phyloP scores from a whole-genome alignment of 2,888 invertebrate species.

The Ephialtes manifestator region DNA sequence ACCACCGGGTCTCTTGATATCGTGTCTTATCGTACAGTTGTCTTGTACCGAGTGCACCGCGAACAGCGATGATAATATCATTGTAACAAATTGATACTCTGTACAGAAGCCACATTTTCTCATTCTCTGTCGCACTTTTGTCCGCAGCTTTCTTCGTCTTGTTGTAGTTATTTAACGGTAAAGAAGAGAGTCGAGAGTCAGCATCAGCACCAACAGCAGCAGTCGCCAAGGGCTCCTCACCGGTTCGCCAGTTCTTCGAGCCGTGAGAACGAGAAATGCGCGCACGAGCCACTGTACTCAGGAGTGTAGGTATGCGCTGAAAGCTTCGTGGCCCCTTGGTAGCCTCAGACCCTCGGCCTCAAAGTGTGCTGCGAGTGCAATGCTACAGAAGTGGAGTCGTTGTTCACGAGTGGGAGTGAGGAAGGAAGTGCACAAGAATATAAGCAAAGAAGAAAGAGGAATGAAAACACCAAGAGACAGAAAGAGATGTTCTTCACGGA shows the following conservation, averaged over 20 bases:
- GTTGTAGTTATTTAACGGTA: constrained; percentile 28
- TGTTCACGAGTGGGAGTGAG: constrained; percentile 1
- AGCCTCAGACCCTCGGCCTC: neutral
- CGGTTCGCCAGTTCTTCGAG: constrained; percentile 26
- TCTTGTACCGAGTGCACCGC: neutral
- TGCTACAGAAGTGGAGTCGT: constrained; percentile 3
- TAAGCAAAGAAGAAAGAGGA: neutral
- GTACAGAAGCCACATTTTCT: constrained; percentile 16
- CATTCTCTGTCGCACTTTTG: neutral
- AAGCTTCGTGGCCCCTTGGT: constrained; percentile 24
- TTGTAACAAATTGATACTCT: constrained; percentile 23
- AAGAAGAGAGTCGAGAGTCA: neutral
- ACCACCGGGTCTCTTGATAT: no score
- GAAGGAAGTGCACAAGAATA: neutral
- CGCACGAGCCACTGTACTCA: constrained; percentile 33
- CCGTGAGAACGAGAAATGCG: constrained; percentile 49
- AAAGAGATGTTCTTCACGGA: constrained; percentile 4
- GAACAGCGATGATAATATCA: neutral
- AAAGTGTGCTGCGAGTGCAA: constrained; percentile 11
- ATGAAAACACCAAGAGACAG: neutral
- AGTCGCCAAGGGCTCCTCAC: constrained; percentile 27
- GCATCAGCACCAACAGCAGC: neutral
- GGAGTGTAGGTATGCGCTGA: constrained; percentile 27
- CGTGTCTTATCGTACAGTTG: neutral
- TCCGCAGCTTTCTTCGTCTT: neutral